Evolutionary conservation across 1,140 invertebrate genomes (phyloP), one percentile per base, ranked within the genome.

Genomic region (Drosophila obscura): DNA sequence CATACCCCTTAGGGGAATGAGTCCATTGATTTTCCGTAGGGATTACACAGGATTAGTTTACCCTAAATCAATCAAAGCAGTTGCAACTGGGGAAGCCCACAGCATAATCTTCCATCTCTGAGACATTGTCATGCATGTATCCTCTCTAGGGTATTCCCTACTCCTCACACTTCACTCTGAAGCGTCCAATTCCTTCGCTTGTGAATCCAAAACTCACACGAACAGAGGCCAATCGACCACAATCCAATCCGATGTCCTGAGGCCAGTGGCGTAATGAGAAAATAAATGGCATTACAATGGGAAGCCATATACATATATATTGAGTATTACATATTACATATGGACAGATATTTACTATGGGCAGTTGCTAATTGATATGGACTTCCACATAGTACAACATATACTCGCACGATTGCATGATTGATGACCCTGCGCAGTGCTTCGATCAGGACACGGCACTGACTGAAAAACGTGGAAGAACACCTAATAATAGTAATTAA

Each of bases 401-500:
- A 1, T 19, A 19, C 19, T 19, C 19, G 1, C 19, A 1, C 19
- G 19, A 19, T 19, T 19, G 22, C 28, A 66, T 88, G 83, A 87
- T 87, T 87, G 68, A 87, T 87, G 78, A 56, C 43, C 63, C 64
- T 45, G 59, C 41, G 39, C 35, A 48, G 48, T 43, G 64, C 13
- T 8, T 57, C 45, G 44, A 39, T 19, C 19, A 24, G 43, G 4
- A 66, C 72, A 66, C 61, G 53, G 57, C 43, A 58, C 57, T 64
- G 48, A 49, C 62, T 68, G 39, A 49, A 56, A 41, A 46, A 19
- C 22, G 45, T 22, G 48, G 57, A 61, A 43, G 35, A 19, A 67
- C 39, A 31, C 45, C 67, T 78, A 82, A 88, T 72, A 79, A 68
- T 82, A 63, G 77, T 82, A 76, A 88, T 87, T 82, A 87, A 88